Base-by-base conservation (phyloP, 2,113 vertebrate species). In the Nyctibius bracteatus region DNA sequence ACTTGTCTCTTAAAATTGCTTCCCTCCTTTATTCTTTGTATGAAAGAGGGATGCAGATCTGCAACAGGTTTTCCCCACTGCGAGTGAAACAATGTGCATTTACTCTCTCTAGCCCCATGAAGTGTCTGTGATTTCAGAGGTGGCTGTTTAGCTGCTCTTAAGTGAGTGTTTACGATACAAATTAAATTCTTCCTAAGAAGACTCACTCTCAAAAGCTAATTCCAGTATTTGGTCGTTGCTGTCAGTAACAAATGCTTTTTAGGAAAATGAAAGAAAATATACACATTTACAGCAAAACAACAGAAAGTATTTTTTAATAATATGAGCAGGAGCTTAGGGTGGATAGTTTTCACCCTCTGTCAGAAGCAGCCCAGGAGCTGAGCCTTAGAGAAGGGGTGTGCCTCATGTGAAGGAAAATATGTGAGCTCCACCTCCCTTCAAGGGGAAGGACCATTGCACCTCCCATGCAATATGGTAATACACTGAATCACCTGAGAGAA, bases 1-100 rank as follows among this genome's bases (percentile, higher is more conserved):
- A 31, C 68, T 70, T 95, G 66, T 88, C 92, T 81, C 37, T 90
- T 94, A 35, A 44, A 55, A 92, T 94, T 46, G 23, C 30, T 63
- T 86, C 54, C 35, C 51, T 88, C 30, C 24, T 88, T 88, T 91
- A 28, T 73, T 93, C 49, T 70, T 39, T 46, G 4, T 70, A 12
- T 43, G 31, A 66, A 57, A 74, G 52, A 58, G 37, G 35, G 35
- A 44, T 51, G 39, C 33, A 55, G 27, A 51, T 62, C 54, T 78
- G 47, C 71, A 83, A 49, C 59, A 90, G n/a, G 49, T 83, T 91
- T 87, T 51, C 21, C 22, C 20, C 27, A 5, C 28, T 31, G 54
- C 0, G 3, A 24, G 28, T 55, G 44, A 71, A 3, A 27, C 37
- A 51, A 35, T 25, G 30, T 52, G 25, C 9, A 1, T 52, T 58